A percentile compares a stretch with the other conserved stretches of the same genome.
Conservation (phyloP, 2,113 vertebrate species). For the Tragelaphus imberbis region DNA sequence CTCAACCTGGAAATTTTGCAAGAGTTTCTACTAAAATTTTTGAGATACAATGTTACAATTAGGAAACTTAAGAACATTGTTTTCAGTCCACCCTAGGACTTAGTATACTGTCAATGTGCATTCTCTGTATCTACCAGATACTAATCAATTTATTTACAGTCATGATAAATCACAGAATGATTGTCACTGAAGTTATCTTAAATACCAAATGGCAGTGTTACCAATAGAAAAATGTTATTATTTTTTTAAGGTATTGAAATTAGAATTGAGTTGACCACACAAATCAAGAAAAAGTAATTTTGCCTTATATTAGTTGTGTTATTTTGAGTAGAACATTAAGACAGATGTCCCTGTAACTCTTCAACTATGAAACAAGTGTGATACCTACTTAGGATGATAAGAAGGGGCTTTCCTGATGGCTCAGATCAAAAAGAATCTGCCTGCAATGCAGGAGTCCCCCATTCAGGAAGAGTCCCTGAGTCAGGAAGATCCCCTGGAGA, state of each 20-base stretch:
- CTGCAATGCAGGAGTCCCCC: background rate
- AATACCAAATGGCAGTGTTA: background rate
- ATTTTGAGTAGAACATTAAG: background rate
- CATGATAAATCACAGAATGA: background rate
- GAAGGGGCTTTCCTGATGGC: background rate
- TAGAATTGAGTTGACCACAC: background rate
- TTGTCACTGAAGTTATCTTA: background rate
- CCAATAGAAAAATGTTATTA: background rate
- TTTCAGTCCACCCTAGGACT: background rate
- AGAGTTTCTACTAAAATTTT: slow-evolving; percentile 9
- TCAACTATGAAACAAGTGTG: background rate
- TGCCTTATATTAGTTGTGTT: background rate
- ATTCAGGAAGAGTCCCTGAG: background rate
- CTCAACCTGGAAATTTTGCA: background rate
- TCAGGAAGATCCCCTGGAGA: background rate
- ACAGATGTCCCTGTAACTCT: background rate
- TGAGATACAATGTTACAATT: background rate
- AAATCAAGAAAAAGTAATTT: background rate
- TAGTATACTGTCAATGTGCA: background rate
- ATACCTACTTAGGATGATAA: background rate
- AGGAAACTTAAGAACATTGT: background rate
- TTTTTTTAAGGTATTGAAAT: background rate
- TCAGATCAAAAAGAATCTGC: background rate
- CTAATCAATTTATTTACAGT: background rate
- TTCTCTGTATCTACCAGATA: background rate